phyloP scores from a whole-genome alignment of 2,888 invertebrate species.

The Tridacna gigas region DNA sequence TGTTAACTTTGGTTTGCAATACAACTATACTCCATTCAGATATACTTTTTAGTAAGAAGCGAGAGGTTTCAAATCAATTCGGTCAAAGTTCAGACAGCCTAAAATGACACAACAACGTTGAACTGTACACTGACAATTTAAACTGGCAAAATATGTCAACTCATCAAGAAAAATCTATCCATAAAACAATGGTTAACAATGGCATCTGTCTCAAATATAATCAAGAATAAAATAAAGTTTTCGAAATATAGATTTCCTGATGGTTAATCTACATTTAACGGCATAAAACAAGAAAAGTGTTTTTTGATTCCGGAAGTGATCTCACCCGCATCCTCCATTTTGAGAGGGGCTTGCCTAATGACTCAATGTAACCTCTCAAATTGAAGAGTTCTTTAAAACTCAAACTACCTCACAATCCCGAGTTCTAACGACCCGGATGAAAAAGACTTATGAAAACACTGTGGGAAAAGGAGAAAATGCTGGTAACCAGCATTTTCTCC shows the following conservation, averaged over 20 bases:
- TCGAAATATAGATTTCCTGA: no score
- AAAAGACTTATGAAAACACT: not conserved
- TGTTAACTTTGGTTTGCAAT: no score
- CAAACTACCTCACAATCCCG: no score
- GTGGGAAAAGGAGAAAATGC: not conserved
- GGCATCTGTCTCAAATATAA: no score
- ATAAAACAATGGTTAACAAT: no score
- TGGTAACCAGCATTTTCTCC: not conserved
- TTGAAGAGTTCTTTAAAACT: conserved; percentile 18
- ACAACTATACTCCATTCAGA: no score
- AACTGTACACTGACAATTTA: not conserved
- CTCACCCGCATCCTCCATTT: conserved; percentile 51
- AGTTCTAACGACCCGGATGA: no score
- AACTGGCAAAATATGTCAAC: conserved; percentile 9
- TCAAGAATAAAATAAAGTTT: no score
- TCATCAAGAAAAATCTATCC: not conserved
- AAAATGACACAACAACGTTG: conserved; percentile 2
- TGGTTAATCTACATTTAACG: not conserved
- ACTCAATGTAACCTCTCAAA: conserved; percentile 28
- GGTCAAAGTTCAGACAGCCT: conserved; percentile 1
- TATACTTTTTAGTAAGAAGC: no score
- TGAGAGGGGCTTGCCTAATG: conserved; percentile 55
- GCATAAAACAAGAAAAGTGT: conserved; percentile 21
- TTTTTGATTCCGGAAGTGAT: conserved; percentile 54
- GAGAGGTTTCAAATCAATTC: no score